A percentile compares a stretch with the other conserved stretches of the same genome.
phyloP scores from a whole-genome alignment of 1,140 invertebrate species.

The Aphidius ervi region DNA sequence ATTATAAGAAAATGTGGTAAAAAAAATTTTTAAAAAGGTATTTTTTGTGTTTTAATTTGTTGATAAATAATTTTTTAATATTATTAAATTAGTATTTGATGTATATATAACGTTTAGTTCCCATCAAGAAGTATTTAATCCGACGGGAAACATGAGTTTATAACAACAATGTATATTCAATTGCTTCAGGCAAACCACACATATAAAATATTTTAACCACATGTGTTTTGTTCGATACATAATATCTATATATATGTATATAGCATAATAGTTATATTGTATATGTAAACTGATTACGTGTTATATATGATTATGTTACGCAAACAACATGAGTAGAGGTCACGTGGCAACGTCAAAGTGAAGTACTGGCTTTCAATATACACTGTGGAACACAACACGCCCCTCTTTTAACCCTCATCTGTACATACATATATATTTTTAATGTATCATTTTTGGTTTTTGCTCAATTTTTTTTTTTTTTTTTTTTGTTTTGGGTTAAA shows the following conservation, averaged over 20 bases:
- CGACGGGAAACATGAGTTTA: constrained; percentile 16
- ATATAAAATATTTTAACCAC: not conserved
- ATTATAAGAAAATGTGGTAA: constrained; percentile 16
- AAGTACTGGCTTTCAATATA: constrained; percentile 29
- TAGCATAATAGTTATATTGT: constrained; percentile 2
- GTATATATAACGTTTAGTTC: constrained; percentile 36
- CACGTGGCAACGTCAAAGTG: constrained; percentile 44
- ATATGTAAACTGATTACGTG: constrained; percentile 20
- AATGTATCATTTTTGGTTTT: too few species aligned
- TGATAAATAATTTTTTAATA: too few species aligned
- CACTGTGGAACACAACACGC: constrained; percentile 35
- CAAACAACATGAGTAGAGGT: constrained; percentile 35
- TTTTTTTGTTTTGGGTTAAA: constrained; percentile 20
- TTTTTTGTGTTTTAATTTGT: too few species aligned
- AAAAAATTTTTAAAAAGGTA: too few species aligned
- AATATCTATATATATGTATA: not conserved
- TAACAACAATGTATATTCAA: constrained; percentile 17
- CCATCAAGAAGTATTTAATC: constrained; percentile 50
- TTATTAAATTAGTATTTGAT: too few species aligned
- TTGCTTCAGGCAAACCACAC: constrained; percentile 16
- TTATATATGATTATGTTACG: constrained; percentile 41
- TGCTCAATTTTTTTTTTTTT: too few species aligned
- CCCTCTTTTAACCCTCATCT: constrained; percentile 13
- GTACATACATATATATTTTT: too few species aligned
- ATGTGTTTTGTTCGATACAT: constrained; percentile 6